Base-by-base conservation (phyloP, 2,113 vertebrate genomes). In the Canis aureus region DNA sequence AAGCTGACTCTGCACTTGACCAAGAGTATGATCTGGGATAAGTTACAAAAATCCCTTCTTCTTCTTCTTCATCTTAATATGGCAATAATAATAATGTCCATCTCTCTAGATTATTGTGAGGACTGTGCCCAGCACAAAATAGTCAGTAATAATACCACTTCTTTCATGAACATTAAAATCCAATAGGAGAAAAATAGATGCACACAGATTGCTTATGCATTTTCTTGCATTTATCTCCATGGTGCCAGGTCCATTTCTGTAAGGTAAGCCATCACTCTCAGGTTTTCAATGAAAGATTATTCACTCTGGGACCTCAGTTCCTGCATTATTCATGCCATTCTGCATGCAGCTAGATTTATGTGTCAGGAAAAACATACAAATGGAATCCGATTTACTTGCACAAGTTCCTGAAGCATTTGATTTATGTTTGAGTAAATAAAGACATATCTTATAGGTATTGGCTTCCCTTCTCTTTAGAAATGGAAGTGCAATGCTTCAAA, bases 311-410 rank as follows among this genome's bases (percentile, higher is more conserved):
- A 99, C 84, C 97, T 98, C 2, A 96, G 97, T 97, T 98, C 98
- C 98, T 98, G 97, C 96, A 98, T 99, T 99, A 98, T 98, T 99
- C 98, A 98, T 99, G 98, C 98, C 97, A 92, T 99, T 98, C 98
- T 95, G 89, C 97, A 93, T 96, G 67, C 98, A 98, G 97, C 97
- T 98, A 99, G 98, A 99, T 99, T 99, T 99, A 99, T 99, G 98
- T 98, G 98, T 99, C 98, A 99, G 99, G 98, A 98, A 99, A 99
- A 99, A 99, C 99, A 99, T 98, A 99, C 99, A 99, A 98, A 99
- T 2, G 98, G 98, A 98, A 99, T 99, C 98, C 98, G 98, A 99
- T 99, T 99, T 98, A 98, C 98, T 99, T 97, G 97, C 98, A 93
- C 95, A 88, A 98, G 98, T 98, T 99, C 98, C 98, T 98, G 98